These are phyloP conservation scores for Malthinus seriepunctatus DNA, from an alignment of 2,888 invertebrate genomes.

Conservation along the genomic window DNA sequence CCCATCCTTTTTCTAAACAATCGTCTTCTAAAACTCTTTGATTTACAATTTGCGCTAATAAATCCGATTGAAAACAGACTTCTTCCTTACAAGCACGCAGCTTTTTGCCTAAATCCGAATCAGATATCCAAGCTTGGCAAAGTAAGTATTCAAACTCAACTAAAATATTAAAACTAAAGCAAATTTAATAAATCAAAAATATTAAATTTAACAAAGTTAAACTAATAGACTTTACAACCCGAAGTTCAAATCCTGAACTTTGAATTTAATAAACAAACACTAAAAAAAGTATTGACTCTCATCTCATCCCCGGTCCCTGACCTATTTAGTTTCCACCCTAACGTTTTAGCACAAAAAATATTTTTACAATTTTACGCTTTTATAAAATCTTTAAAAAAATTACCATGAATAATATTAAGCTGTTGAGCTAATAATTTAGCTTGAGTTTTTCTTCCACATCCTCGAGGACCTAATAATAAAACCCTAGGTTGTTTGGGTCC, in stretches of 20 bases:
- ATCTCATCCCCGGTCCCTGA: neutral
- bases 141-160: conserved; percentile 62
- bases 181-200: neutral
- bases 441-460: conserved; percentile 62
- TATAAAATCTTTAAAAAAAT: conserved; percentile 8
- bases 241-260: neutral
- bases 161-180: conserved; percentile 36
- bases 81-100: conserved; percentile 46
- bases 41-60: conserved; percentile 51
- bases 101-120: conserved; percentile 45
- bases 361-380: too few relatives aligned
- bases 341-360: neutral
- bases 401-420: conserved; percentile 61
- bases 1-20: conserved; percentile 65
- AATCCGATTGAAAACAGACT: conserved; percentile 49
- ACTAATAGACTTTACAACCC: neutral
- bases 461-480: conserved; percentile 62
- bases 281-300: neutral
- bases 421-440: conserved; percentile 57
- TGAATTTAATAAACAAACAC: neutral
- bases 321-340: too few relatives aligned
- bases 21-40: conserved; percentile 57
- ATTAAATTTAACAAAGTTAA: too few relatives aligned
- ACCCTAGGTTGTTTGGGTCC: conserved; percentile 63
- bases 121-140: conserved; percentile 55